Base-by-base conservation (phyloP, 2,113 vertebrate genomes). In the Toxotes jaculatrix region DNA sequence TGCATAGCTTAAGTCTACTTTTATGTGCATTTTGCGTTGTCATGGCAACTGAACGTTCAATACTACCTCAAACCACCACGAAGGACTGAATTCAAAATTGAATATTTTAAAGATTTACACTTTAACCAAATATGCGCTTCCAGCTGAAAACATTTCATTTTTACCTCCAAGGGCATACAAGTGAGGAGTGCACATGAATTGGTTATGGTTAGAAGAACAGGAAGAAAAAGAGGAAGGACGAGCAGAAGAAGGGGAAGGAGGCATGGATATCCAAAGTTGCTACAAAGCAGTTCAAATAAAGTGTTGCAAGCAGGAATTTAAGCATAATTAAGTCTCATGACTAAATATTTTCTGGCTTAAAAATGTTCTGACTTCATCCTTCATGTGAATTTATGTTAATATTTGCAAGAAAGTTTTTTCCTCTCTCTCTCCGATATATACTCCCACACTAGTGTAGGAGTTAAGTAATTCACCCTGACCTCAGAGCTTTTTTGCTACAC, bases 391-490 rank as follows among this genome's bases (percentile, higher is more conserved):
- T 70, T 69, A 3, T 36, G 49, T 74, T 60, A 38, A 86, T 74
- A 73, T 73, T 83, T 80, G 51, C 32, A 72, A 68, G 36, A 81
- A 79, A 55, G 16, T 60, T 79, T 53, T 31, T 56, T 61, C 27
- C 5, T 47, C 57, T 74, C 45, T 59, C 68, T 68, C 27, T 10
- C 57, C 59, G 68, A 66, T 34, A 72, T 55, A 40, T 13, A 74
- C 81, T 69, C 88, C 82, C 84, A 88, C 88, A 60, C 72, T 61
- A 42, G 43, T 75, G 82, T 55, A 75, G 70, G 66, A 79, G 81
- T 51, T n/a, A 32, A 64, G 77, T 63, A 47, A 73, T 36, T 71
- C 51, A 57, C 19, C 16, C 40, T 82, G 74, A 86, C 80, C 80
- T 49, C 17, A 21, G 43, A 43, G 53, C 6, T 31, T 71, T 65